These are phyloP conservation scores for Myodes glareolus DNA, from an alignment of 2,113 vertebrate genomes.

Conservation along the genomic window DNA sequence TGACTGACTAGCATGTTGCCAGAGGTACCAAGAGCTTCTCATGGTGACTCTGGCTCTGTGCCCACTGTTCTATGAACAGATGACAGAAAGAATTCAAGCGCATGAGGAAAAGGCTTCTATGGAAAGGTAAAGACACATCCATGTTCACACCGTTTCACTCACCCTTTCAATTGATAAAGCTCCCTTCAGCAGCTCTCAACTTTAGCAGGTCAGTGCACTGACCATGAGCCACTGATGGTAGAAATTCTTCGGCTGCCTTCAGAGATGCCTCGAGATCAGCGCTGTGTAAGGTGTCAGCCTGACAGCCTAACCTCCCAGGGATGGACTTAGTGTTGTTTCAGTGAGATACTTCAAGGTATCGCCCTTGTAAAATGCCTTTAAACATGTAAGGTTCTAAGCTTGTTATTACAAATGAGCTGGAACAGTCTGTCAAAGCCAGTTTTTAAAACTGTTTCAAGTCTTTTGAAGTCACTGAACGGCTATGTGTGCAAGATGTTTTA, in stretches of 20 bases:
- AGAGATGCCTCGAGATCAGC: neutral
- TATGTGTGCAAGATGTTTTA: conserved; percentile 60
- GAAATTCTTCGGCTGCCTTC: neutral
- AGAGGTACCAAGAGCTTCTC: neutral
- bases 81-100: neutral
- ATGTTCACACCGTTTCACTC: neutral
- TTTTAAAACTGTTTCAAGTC: conserved; percentile 57
- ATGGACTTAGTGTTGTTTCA: neutral
- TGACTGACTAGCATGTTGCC: neutral
- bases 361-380: conserved; percentile 14
- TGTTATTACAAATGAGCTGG: conserved; percentile 67
- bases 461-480: conserved; percentile 72
- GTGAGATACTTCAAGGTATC: neutral
- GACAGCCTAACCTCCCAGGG: neutral
- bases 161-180: conserved; percentile 55
- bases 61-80: fast-evolving
- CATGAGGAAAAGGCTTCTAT: neutral
- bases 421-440: conserved; percentile 72
- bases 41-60: neutral
- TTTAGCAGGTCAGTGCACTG: conserved; percentile 32
- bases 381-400: conserved; percentile 42
- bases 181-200: conserved; percentile 25
- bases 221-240: neutral
- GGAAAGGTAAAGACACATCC: neutral
- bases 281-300: neutral